Percentiles rank a stretch among this genome's conserved stretches.
Conservation (phyloP, 53 echinoderm and acorn worm genomes). For the Echinometra lucunter region DNA sequence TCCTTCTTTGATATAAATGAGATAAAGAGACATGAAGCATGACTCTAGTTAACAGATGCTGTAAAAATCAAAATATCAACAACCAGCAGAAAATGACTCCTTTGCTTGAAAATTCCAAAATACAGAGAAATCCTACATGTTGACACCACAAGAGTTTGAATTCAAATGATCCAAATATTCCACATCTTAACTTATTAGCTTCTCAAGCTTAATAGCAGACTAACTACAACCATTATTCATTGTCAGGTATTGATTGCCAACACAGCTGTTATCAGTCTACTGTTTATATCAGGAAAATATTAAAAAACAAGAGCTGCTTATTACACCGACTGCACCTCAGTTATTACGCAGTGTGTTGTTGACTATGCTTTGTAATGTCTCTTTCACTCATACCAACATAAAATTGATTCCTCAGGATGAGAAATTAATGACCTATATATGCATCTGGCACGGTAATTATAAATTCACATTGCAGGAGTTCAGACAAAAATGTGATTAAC, state of each 20-base stretch:
- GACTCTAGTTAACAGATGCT: too few relatives aligned
- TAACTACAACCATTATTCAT: slow-evolving; percentile 28
- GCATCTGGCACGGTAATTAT: slow-evolving; percentile 14
- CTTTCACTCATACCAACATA: neutral
- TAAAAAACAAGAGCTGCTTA: neutral
- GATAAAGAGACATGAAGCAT: too few relatives aligned
- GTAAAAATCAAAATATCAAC: too few relatives aligned
- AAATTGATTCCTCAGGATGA: neutral
- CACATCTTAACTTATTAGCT: slow-evolving; percentile 39
- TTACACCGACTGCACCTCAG: neutral
- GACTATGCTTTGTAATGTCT: neutral
- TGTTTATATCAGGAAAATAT: slow-evolving; percentile 33
- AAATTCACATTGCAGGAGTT: neutral
- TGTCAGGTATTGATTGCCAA: slow-evolving; percentile 55
- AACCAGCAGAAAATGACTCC: too few relatives aligned
- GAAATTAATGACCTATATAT: neutral
- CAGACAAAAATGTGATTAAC: neutral
- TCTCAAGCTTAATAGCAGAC: neutral
- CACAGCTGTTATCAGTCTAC: slow-evolving; percentile 62
- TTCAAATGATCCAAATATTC: neutral
- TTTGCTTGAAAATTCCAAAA: slow-evolving; percentile 4
- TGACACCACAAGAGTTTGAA: neutral
- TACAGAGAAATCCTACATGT: slow-evolving; percentile 21
- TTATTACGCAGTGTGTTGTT: neutral
- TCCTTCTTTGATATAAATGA: too few relatives aligned